phyloP scores from a whole-genome alignment of 1,140 invertebrate species.

The Macrosteles quadrilineatus region DNA sequence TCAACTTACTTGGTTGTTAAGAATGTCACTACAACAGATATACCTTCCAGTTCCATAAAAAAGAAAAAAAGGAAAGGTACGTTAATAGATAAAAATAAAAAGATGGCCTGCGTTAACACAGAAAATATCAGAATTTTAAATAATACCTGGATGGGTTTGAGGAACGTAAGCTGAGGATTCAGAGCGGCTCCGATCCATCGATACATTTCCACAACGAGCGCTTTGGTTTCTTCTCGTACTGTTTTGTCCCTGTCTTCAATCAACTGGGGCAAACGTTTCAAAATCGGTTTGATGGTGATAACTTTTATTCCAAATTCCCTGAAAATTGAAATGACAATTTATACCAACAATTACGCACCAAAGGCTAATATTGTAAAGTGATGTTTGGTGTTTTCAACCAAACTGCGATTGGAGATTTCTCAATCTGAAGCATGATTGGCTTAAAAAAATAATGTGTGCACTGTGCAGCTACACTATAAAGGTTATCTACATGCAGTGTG shows the following conservation, averaged over 20 bases:
- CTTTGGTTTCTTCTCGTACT: slow-evolving; percentile 90
- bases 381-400: too few relatives aligned
- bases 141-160: slow-evolving; percentile 79
- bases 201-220: slow-evolving; percentile 87
- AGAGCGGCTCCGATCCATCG: slow-evolving; percentile 87
- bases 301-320: slow-evolving; percentile 92
- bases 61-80: too few relatives aligned
- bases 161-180: slow-evolving; percentile 79
- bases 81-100: too few relatives aligned
- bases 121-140: slow-evolving; percentile 19
- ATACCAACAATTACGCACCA: slow-evolving; percentile 26
- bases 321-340: slow-evolving; percentile 43
- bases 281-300: slow-evolving; percentile 82
- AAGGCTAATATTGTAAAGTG: too few relatives aligned
- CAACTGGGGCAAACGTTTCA: slow-evolving; percentile 83
- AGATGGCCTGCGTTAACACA: too few relatives aligned
- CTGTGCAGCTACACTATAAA: too few relatives aligned
- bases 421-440: neutral
- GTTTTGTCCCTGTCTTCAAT: slow-evolving; percentile 90
- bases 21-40: neutral
- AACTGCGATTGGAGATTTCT: neutral
- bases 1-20: neutral
- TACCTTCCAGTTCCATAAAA: too few relatives aligned
- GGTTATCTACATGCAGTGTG: too few relatives aligned
- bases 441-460: too few relatives aligned